Evolutionary conservation across 2,888 invertebrate genomes (phyloP), one percentile per base, ranked within the genome.

Genomic region (Dione vanillae): DNA sequence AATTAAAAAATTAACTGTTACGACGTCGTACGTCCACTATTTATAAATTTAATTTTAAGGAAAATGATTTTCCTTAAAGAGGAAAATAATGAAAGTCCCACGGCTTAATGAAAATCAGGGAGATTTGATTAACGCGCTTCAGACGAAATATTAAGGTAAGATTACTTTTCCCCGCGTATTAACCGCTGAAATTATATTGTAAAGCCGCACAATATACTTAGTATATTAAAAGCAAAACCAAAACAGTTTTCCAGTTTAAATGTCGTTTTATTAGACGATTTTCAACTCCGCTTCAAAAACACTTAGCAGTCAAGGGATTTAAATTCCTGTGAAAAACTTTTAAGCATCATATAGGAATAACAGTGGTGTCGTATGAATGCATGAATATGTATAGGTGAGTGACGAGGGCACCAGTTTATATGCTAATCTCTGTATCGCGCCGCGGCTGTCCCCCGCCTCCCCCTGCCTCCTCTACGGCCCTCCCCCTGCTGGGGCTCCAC

Each of bases 371-470:
- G 59, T 43, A 45, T 35, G 35, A 45, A 35, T 45, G 45, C 67
- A 67, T 59, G 67, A 67, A 67, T 67, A 59, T 67, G 59, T 61
- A 67, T 59, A 51, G 41, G 10, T 40, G 52, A 61, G 61, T 67
- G 61, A 51, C 59, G 67, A 40, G 19, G 40, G 59, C 67, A 41
- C 59, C 59, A 43, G 47, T 61, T 67, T 58, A 58, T 67, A 67
- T 67, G 67, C 67, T 67, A 67, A 67, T 67, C 51, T 51, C 12
- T 61, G 67, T 67, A 61, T 67, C 59, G 67, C 61, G 20, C 47
- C 16, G 16, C 19, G 12, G 12, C 27, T n/a, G 14, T 3, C 20
- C 20, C 20, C 41, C n/a, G n/a, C n/a, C n/a, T n/a, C 14, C 27
- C 14, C 35, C 27, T 12, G n/a, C 52, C 27, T 14, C 27, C 52